Percentiles rank a stretch among this genome's conserved stretches.
Evolutionary conservation across 1,140 invertebrate species (phyloP).

Genomic region (Druon quercuslanigerum): DNA sequence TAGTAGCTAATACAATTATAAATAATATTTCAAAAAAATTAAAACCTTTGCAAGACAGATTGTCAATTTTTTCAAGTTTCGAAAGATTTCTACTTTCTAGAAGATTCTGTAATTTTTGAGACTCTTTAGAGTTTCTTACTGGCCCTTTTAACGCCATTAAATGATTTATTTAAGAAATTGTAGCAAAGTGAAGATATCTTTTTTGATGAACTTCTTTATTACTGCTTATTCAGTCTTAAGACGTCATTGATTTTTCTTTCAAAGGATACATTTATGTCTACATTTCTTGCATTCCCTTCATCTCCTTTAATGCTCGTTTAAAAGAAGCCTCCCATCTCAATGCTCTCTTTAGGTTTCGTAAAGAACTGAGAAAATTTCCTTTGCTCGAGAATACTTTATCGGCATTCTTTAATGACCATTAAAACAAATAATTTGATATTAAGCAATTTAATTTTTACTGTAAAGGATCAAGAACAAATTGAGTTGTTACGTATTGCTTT

Average conservation of each 20-base stretch:
- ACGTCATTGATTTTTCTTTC: neutral
- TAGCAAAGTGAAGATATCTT: neutral
- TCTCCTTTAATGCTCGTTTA: neutral
- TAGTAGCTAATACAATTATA: no score
- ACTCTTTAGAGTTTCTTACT: no score
- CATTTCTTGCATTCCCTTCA: neutral
- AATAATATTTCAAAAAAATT: no score
- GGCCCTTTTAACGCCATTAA: no score
- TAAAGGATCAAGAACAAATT: no score
- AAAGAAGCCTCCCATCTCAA: neutral
- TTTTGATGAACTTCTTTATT: neutral
- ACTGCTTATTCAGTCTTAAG: neutral
- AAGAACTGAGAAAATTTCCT: neutral
- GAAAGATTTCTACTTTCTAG: no score
- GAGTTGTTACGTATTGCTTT: no score
- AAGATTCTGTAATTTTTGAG: no score
- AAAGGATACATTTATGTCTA: neutral
- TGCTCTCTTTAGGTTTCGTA: neutral
- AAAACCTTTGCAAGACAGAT: no score
- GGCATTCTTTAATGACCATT: neutral
- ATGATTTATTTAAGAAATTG: no score
- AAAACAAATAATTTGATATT: neutral
- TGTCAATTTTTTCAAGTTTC: no score
- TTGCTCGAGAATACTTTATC: neutral
- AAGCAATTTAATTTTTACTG: neutral